Conservation (phyloP, 2,888 invertebrate genomes). For the Drosophila merina region DNA sequence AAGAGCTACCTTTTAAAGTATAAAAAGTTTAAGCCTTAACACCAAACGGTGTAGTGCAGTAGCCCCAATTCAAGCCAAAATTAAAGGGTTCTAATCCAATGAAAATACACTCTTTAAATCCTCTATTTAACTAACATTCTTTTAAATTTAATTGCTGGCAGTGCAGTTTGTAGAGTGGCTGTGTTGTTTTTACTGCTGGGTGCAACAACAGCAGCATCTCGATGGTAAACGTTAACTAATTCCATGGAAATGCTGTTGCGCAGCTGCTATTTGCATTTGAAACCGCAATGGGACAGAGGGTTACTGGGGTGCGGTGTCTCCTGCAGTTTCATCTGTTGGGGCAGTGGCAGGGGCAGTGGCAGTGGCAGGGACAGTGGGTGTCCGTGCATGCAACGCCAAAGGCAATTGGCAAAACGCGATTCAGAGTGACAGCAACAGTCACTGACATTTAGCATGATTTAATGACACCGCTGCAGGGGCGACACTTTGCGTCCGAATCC, state of each 20-base stretch:
- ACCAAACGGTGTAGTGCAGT: background rate
- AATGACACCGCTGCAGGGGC: constrained; percentile 69
- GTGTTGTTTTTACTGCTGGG: constrained; percentile 46
- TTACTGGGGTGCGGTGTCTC: constrained; percentile 1
- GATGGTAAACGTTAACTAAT: constrained; percentile 81
- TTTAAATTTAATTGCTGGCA: constrained; percentile 1
- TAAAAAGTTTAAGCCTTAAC: too few relatives aligned
- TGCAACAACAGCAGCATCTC: constrained; percentile 45
- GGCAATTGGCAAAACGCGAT: constrained; percentile 53
- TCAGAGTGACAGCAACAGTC: constrained; percentile 72
- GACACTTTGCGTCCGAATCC: constrained; percentile 16
- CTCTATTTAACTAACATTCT: background rate
- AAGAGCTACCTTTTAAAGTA: too few relatives aligned
- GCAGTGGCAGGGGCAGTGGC: background rate
- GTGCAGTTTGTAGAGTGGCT: constrained; percentile 23
- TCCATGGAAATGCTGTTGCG: constrained; percentile 74
- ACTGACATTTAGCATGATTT: constrained; percentile 80
- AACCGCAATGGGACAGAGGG: constrained; percentile 47
- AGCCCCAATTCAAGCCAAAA: background rate
- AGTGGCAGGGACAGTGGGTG: constrained; percentile 44
- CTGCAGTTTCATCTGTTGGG: background rate
- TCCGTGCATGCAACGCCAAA: constrained; percentile 56
- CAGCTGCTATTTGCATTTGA: constrained; percentile 68
- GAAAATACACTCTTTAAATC: background rate
- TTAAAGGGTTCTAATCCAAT: background rate